phyloP scores from a whole-genome alignment of 2,797 vertebrate species.

The Amblyraja radiata region DNA sequence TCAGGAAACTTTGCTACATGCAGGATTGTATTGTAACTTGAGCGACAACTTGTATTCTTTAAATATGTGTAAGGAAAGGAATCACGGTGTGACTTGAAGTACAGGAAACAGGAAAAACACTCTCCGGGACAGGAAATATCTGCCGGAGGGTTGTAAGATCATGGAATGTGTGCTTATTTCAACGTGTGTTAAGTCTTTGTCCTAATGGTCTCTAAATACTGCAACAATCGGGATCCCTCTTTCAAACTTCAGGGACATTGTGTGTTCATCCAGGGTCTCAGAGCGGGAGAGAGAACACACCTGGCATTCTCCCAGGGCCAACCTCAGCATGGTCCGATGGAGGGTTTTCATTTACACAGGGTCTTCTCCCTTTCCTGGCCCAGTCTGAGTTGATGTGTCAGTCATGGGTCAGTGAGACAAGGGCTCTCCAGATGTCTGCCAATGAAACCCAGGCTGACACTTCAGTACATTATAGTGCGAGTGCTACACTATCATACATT shows the following conservation, averaged over 20 bases:
- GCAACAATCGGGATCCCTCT: too few relatives aligned
- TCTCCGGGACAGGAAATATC: not conserved
- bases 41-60: not conserved
- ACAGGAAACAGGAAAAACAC: not conserved
- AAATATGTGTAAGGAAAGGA: not conserved
- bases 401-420: not conserved
- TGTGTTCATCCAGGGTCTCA: not conserved
- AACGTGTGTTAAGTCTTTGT: not conserved
- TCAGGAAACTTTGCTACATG: too few relatives aligned
- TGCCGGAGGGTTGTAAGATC: not conserved
- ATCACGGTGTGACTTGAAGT: too few relatives aligned
- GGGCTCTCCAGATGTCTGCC: not conserved
- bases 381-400: not conserved
- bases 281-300: not conserved
- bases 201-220: not conserved
- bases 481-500: not conserved
- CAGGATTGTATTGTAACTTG: not conserved
- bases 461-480: not conserved
- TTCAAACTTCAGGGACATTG: not conserved
- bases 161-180: not conserved
- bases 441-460: not conserved
- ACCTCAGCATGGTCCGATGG: too few relatives aligned
- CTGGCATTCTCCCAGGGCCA: not conserved
- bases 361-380: not conserved
- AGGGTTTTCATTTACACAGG: not conserved